Base-by-base conservation (phyloP, 2,797 vertebrate species). In the Allobates femoralis region DNA sequence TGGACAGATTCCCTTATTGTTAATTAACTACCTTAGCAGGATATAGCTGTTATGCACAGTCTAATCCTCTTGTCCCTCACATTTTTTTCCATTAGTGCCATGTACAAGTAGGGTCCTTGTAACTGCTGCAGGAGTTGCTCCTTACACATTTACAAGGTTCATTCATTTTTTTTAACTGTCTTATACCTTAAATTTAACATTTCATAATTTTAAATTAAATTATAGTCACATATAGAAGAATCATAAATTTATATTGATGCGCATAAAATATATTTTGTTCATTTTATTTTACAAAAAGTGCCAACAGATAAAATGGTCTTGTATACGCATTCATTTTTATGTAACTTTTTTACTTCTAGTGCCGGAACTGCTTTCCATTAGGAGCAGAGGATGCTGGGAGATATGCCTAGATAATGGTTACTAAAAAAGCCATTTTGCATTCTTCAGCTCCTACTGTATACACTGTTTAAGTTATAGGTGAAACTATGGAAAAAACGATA, bases 21-120 rank as follows among this genome's bases (percentile, higher is more conserved):
- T 89, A 91, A 91, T 90, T 90, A 81, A 91, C 92, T 93, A 93
- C 79, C 92, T 85, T 89, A 89, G 90, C 91, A 93, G 92, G 90
- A 90, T 90, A 90, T 85, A 53, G 78, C 83, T 87, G 83, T 88
- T 88, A 85, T 84, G 85, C 83, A 80, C 58, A 85, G 86, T 75
- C 83, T 88, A 88, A 88, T 88, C 86, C 86, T 85, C 78, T 81
- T 81, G 86, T 84, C 76, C 69, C 32, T 88, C 50, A 87, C 78
- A 80, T 85, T 81, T 81, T 55, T 87, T 85, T 85, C 83, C 82
- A 88, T 88, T 88, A 88, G 86, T 77, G 78, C 76, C 41, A 58
- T 62, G 58, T 55, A 88, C 76, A 81, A 85, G 74, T 85, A 87
- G 58, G 67, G 77, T 67, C 55, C 74, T 81, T 34, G 30, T 84